Evolutionary conservation across 2,888 invertebrate genomes (phyloP).

Genomic region (Limnephilus marmoratus): DNA sequence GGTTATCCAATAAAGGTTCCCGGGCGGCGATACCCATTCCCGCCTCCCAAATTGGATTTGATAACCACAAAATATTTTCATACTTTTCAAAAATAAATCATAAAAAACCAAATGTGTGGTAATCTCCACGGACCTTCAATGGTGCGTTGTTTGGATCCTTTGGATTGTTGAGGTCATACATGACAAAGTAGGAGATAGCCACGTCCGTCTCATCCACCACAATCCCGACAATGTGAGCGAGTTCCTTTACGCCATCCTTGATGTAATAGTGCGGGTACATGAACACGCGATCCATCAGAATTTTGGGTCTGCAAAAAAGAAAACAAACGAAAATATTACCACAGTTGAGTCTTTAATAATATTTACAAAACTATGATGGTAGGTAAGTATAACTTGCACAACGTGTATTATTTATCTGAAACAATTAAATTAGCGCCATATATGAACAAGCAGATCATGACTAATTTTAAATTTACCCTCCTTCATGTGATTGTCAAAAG

Average conservation of each 20-base stretch:
- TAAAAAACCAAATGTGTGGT: neutral
- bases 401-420: too few relatives aligned
- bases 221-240: slow-evolving; percentile 69
- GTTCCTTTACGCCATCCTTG: slow-evolving; percentile 67
- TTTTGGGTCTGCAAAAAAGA: slow-evolving; percentile 71
- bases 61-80: too few relatives aligned
- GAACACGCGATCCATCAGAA: slow-evolving; percentile 70
- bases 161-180: slow-evolving; percentile 69
- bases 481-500: too few relatives aligned
- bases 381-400: neutral
- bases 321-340: neutral
- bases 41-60: too few relatives aligned
- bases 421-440: too few relatives aligned
- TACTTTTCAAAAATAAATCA: neutral
- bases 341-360: too few relatives aligned
- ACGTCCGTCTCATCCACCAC: slow-evolving; percentile 72
- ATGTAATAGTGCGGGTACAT: slow-evolving; percentile 68
- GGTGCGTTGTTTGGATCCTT: slow-evolving; percentile 68
- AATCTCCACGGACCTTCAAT: slow-evolving; percentile 45
- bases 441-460: too few relatives aligned
- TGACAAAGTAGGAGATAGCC: slow-evolving; percentile 69
- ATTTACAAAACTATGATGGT: too few relatives aligned
- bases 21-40: too few relatives aligned
- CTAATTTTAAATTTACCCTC: too few relatives aligned
- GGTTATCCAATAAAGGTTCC: too few relatives aligned